Base-by-base conservation (phyloP, 2,797 vertebrate species). In the Enteromius viviparus region DNA sequence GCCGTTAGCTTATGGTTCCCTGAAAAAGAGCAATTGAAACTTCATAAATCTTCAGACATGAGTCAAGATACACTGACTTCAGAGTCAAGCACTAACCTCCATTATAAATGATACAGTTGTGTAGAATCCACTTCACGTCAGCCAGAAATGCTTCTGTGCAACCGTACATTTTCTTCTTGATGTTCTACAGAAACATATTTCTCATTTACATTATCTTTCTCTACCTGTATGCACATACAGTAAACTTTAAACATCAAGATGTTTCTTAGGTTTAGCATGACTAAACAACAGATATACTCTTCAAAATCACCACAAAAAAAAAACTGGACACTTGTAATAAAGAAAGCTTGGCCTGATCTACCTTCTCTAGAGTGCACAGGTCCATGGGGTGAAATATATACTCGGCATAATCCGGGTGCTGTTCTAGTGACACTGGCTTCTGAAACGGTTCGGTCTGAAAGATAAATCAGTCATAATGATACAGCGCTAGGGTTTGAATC, bases 321-420 rank as follows among this genome's bases (percentile, higher is more conserved):
- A 32, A 58, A 55, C 14, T 45, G n/a, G 34, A 37, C 47, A 47
- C 55, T 26, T 53, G 47, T 17, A 40, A 53, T 23, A 53, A 15
- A n/a, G 4, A 82, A 23, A 64, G 8, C 51, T 53, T 53, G 19
- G 10, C 6, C 9, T n/a, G 19, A 65, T n/a, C 86, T 95, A 99
- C 98, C 97, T 99, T 99, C 91, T 99, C 98, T 95, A 99, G 94
- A 66, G 98, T 99, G 92, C 95, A 96, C 89, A 99, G 95, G 93
- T 99, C 98, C 98, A 99, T 99, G 84, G 98, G 94, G 91, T 99
- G 97, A 92, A 99, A 99, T 90, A 99, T 99, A 91, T 99, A 99
- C 89, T 99, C 98, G 82, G 98, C 95, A 89, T 99, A 99, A 95
- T 99, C 98, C 17, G 98, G 98, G 87, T 99, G 98, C 82, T 99